Evolutionary conservation across 2,888 invertebrate genomes (phyloP).

Genomic region (Cephus runcator): DNA sequence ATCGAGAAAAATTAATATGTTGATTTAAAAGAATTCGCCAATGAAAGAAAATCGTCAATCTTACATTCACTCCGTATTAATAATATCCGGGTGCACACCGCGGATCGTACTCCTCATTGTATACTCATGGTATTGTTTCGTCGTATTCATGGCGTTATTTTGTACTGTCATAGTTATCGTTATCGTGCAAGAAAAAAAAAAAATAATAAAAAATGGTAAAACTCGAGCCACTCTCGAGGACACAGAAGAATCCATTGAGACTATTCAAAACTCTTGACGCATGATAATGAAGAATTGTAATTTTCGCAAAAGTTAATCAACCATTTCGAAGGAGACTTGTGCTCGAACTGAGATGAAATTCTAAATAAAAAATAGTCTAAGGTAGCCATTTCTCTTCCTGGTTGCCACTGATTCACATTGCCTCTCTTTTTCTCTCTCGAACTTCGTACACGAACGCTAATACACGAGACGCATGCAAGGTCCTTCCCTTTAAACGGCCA

Average conservation of each 20-base stretch:
- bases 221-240: background rate
- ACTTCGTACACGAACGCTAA: background rate
- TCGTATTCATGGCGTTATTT: background rate
- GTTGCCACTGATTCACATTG: background rate
- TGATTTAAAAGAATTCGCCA: background rate
- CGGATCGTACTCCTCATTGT: background rate
- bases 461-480: background rate
- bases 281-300: background rate
- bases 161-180: background rate
- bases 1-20: background rate
- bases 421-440: background rate
- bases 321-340: background rate
- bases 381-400: background rate
- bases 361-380: background rate
- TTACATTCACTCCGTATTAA: background rate
- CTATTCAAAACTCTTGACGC: background rate
- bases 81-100: too few species aligned
- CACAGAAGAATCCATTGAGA: background rate
- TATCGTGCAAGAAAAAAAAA: background rate
- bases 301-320: background rate
- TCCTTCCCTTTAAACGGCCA: background rate
- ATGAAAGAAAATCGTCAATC: background rate
- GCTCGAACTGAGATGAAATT: background rate
- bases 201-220: background rate
- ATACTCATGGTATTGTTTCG: background rate